Base-by-base conservation (phyloP, 1,140 invertebrate genomes). In the Lordiphosa mommai region DNA sequence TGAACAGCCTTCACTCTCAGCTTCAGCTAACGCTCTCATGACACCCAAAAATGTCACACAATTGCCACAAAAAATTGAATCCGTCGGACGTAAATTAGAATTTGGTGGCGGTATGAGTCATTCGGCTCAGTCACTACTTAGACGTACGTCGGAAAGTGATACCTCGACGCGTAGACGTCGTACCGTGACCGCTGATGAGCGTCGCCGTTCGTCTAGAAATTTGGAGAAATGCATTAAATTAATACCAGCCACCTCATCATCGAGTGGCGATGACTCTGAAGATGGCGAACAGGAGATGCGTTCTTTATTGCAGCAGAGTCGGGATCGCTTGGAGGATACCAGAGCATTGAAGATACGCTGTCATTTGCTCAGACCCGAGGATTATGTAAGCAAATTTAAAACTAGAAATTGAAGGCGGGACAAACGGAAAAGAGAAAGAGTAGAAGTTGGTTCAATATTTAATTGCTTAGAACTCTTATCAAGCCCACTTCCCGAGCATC, bases 211-310 rank as follows among this genome's bases (percentile, higher is more conserved):
- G 16, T 88, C 87, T 0, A 58, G 87, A 4, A 88, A 87, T 49
- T 43, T 86, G 51, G 88, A 89, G 37, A 86, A 88, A 49, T 71
- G 72, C 57, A 86, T 88, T 14, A 88, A 87, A 46, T 38, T 74
- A 1, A 86, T 88, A 13, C 82, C 79, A 27, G 72, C 79, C 33
- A 69, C 72, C 7, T 69, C 76, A 4, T 88, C 88, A 2, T 87
- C 77, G 7, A 87, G 88, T 14, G 68, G 69, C 14, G 64, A 72
- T 30, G 85, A 86, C 38, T 76, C 86, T 12, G 64, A 82, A 47
- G 88, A 88, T 43, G 86, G 86, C 2, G 88, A 89, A 55, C 82
- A 88, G 43, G 85, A 89, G 57, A 80, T 88, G 69, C 86, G 88
- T 13, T 88, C 72, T 10, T 38, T 89, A 4, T 38, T 89, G 27